Evolutionary conservation across 2,797 vertebrate species (phyloP).

Genomic region (Microhierax caerulescens): DNA sequence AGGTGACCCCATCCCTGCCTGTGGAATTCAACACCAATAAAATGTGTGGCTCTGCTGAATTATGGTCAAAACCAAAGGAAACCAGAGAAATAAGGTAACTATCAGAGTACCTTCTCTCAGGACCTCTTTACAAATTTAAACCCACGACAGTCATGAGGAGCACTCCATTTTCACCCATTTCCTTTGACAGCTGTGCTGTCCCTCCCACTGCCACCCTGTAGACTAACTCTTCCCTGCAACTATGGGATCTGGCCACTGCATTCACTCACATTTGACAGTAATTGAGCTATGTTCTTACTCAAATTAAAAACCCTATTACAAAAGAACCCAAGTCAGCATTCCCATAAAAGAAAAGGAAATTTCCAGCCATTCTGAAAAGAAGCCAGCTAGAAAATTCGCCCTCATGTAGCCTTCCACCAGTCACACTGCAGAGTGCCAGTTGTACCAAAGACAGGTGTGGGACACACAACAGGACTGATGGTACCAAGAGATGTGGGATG

Average conservation of each 20-base stretch:
- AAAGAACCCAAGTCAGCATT: neutral
- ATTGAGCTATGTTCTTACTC: neutral
- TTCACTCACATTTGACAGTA: neutral
- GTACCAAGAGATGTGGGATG: neutral
- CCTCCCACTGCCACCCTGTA: neutral
- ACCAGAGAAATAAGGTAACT: neutral
- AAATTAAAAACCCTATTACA: neutral
- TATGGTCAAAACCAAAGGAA: neutral
- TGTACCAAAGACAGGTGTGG: neutral
- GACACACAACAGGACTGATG: neutral
- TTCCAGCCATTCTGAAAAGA: neutral
- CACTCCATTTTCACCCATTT: neutral
- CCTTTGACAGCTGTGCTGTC: neutral
- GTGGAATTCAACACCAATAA: neutral
- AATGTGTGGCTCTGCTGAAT: neutral
- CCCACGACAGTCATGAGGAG: rapidly evolving
- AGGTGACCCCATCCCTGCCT: neutral
- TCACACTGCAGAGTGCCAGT: neutral
- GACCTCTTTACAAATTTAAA: neutral
- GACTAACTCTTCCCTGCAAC: neutral
- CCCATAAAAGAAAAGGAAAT: neutral
- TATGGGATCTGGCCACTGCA: neutral
- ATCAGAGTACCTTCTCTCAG: neutral
- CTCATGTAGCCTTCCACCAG: neutral
- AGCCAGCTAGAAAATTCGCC: neutral